Conservation (phyloP, 2,888 invertebrate species). For the Drosophila rubida region DNA sequence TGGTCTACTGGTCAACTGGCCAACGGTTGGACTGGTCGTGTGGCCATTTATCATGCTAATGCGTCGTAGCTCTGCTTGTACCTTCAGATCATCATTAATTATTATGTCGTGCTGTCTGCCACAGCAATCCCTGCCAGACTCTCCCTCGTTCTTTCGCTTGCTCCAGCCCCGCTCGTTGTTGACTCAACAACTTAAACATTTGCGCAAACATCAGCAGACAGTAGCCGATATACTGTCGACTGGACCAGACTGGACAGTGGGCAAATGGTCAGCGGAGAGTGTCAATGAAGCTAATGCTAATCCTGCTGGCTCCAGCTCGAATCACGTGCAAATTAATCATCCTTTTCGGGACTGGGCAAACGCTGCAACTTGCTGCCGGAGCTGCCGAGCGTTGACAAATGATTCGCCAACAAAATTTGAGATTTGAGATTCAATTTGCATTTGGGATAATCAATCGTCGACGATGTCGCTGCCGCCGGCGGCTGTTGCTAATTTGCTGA, state of each 20-base stretch:
- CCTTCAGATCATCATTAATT: conserved; percentile 69
- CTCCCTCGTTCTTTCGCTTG: conserved; percentile 7
- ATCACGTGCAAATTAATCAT: conserved; percentile 72
- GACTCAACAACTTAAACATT: conserved; percentile 73
- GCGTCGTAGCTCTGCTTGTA: conserved; percentile 40
- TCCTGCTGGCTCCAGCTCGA: conserved; percentile 52
- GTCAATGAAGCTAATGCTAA: conserved; percentile 42
- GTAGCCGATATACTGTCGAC: conserved; percentile 19
- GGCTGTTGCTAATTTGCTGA: conserved; percentile 63
- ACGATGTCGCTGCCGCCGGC: conserved; percentile 9
- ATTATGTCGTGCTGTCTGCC: conserved; percentile 42
- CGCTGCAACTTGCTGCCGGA: conserved; percentile 8
- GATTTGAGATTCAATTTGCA: conserved; percentile 65
- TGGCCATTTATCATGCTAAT: conserved; percentile 75
- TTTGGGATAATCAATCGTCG: conserved; percentile 72
- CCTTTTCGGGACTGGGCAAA: conserved; percentile 25
- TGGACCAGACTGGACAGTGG: conserved; percentile 38
- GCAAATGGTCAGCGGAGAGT: conserved; percentile 42
- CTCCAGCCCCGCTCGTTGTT: conserved; percentile 42
- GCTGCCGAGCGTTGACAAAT: conserved; percentile 51
- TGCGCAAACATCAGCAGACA: conserved; percentile 61
- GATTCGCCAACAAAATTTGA: conserved; percentile 24
- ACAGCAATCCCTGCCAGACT: conserved; percentile 1
- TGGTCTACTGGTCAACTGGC: conserved; percentile 21
- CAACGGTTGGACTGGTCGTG: conserved; percentile 29